phyloP scores from a whole-genome alignment of 2,113 vertebrate genomes.

The Peromyscus californicus region DNA sequence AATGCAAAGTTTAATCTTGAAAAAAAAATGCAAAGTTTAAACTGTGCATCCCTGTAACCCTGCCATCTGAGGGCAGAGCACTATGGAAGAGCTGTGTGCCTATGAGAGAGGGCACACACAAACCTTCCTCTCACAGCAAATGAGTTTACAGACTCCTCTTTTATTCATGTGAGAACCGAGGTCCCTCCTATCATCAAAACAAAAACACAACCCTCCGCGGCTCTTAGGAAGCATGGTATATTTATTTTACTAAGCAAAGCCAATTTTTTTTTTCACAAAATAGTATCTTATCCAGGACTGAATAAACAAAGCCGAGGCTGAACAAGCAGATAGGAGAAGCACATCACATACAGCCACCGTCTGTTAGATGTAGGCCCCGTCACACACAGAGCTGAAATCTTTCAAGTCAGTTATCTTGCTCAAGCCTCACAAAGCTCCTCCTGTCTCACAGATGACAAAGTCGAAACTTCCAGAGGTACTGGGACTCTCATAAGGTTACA shows the following conservation, averaged over 20 bases:
- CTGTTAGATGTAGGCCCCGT: not conserved
- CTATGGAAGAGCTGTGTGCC: not conserved
- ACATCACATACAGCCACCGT: not conserved
- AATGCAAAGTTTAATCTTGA: conserved; percentile 45
- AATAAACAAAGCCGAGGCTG: not conserved
- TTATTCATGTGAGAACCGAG: conserved; percentile 1
- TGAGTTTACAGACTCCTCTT: not conserved
- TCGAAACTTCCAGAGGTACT: not conserved
- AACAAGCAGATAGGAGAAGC: rapidly evolving
- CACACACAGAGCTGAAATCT: rapidly evolving
- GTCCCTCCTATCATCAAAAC: not conserved
- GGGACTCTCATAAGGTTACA: not conserved
- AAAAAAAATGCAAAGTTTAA: conserved; percentile 44
- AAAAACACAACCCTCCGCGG: conserved; percentile 3
- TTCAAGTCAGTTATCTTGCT: not conserved
- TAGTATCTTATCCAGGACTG: not conserved
- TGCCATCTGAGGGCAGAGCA: conserved; percentile 49
- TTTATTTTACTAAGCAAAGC: conserved; percentile 45
- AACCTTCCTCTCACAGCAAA: not conserved
- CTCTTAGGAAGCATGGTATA: not conserved
- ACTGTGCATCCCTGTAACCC: conserved; percentile 43
- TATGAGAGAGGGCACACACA: not conserved
- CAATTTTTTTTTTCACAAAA: not conserved
- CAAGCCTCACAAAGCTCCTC: not conserved
- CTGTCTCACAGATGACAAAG: conserved; percentile 1